Evolutionary conservation across 2,113 vertebrate genomes (phyloP), one percentile per base, ranked within the genome.

Genomic region (Pluvianellus socialis): DNA sequence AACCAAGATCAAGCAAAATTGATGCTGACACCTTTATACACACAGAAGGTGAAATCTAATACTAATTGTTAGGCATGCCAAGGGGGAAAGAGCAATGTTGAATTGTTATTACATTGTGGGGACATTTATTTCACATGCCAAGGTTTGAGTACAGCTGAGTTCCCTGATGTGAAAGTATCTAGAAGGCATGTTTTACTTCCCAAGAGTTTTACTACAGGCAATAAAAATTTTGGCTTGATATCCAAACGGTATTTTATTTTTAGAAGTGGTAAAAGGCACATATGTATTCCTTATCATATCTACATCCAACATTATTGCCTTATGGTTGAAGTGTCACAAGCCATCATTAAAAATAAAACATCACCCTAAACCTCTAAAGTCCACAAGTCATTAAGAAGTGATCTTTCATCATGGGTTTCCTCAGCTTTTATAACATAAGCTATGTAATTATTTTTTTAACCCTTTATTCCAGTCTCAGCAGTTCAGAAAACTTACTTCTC

Each of bases 141-240:
- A 93, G 32, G 65, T 47, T 13, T 70, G 40, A 94, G 49, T 45
- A 94, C 55, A 95, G 73, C 63, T 89, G 82, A 94, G 26, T 47
- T 86, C n/a, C 27, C 26, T 18, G 2, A 75, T 58, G 49, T 67
- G 76, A 92, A 92, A 92, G 68, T 38, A 87, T 85, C 84, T 91
- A 73, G 87, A 95, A 97, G 79, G 59, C 76, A 83, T 72, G 32
- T 87, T 97, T 96, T 85, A 53, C 28, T 92, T 94, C 45, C 56
- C 58, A 68, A 72, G 68, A 75, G 12, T 72, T 94, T 96, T 87
- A 95, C 38, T 83, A 47, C 1, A 80, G 21, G 56, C 44, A 93
- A 93, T 68, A 88, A 88, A 90, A 77, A 33, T 2, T 74, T 56
- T 59, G 80, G 17, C 47, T 79, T 83, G 47, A 53, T 74, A 83